Base-by-base conservation (phyloP, 2,797 vertebrate genomes). In the Typhlichthys subterraneus region DNA sequence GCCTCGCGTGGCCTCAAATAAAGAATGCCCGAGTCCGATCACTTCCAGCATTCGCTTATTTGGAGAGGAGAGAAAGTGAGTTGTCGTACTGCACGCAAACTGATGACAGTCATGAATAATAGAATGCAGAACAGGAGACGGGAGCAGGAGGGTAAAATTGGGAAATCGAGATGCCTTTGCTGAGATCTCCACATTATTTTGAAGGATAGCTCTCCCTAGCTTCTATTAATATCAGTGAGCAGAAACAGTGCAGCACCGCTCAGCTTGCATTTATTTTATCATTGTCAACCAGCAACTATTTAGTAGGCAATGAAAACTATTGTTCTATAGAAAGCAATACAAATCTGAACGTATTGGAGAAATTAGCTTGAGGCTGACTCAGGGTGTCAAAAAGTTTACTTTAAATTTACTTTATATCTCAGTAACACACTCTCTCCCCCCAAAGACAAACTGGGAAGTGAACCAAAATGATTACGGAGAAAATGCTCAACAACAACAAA, bases 21-120 rank as follows among this genome's bases (percentile, higher is more conserved):
- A 29, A 29, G 23, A 29, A 29, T 29, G 23, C 23, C 23, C 23
- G 23, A 29, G 23, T 29, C 23, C 23, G 23, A 29, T 29, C 11
- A 52, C 54, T 69, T 83, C 83, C 51, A 68, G 68, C 64, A 73
- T 56, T 65, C 57, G 63, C 55, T 79, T 56, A 55, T 57, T 52
- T 45, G 49, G 59, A 72, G 11, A 11, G 33, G 12, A 11, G 52
- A 42, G 48, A 76, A 75, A 86, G 55, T 81, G 77, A 83, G 74
- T 51, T 75, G 77, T 66, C 1, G 31, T 33, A 73, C 72, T 79
- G 65, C 46, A 50, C 63, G 38, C 53, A 53, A 79, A 71, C 59
- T 53, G 68, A 59, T 70, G 72, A 71, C 77, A 81, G 8, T 45
- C 70, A 79, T 83, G 65, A 79, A 88, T 83, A 86, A 84, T 82